Conservation (phyloP, 53 echinoderm and acorn worm genomes). For the Apostichopus leukothele region DNA sequence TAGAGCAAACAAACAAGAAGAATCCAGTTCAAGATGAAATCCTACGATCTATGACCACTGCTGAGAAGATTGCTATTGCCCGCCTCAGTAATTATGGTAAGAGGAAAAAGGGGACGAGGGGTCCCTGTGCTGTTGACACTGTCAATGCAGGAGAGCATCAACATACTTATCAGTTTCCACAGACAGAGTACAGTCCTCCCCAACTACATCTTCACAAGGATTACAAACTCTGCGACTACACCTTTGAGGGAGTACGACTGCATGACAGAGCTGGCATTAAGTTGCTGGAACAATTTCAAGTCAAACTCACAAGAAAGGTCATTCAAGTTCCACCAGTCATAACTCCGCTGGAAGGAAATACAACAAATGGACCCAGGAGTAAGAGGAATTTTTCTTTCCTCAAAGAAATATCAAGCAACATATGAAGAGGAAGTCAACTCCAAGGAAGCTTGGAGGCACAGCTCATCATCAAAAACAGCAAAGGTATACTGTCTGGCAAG, state of each 20-base stretch:
- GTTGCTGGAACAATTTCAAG: no score
- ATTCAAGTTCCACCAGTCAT: background rate
- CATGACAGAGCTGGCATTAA: background rate
- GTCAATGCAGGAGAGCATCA: constrained; percentile 35
- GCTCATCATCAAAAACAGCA: constrained; percentile 4
- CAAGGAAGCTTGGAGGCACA: background rate
- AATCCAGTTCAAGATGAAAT: constrained; percentile 13
- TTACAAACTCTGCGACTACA: constrained; percentile 19
- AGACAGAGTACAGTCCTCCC: background rate
- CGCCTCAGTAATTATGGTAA: background rate
- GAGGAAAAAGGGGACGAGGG: constrained; percentile 50
- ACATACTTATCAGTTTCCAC: constrained; percentile 37
- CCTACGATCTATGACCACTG: background rate
- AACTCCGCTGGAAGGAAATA: constrained; percentile 10
- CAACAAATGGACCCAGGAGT: constrained; percentile 11
- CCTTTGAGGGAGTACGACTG: constrained; percentile 41
- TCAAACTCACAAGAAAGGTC: no score
- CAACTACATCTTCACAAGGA: constrained; percentile 42
- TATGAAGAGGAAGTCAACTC: constrained; percentile 8
- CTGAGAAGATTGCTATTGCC: background rate
- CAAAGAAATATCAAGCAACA: background rate
- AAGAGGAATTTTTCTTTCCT: constrained; percentile 31
- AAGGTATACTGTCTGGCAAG: constrained; percentile 7
- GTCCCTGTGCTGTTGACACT: constrained; percentile 49
- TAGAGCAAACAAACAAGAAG: background rate